Base-by-base conservation (phyloP, 2,797 vertebrate species). In the Dallia pectoralis region DNA sequence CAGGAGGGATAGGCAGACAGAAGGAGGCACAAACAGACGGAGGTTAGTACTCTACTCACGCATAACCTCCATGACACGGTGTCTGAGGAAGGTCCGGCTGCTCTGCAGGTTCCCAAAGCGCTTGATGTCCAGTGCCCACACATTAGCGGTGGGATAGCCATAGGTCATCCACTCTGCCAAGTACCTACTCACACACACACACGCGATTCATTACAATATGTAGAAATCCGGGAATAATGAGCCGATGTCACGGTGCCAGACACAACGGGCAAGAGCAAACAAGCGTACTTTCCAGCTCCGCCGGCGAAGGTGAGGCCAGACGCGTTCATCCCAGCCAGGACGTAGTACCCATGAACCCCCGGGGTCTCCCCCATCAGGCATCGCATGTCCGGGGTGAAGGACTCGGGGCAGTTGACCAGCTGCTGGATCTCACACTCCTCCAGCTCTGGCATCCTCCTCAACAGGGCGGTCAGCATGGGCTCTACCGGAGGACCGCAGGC, bases 21-120 rank as follows among this genome's bases (percentile, higher is more conserved):
- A n/a, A n/a, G n/a, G 7, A 69, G 30, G 30, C 1, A 73, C 29
- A 64, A 5, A 70, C 25, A 27, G 1, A 32, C 29, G 44, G 19
- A 69, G 19, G 33, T 36, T 18, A 11, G 12, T 27, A n/a, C 5
- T 44, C 36, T 33, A 95, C 97, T 97, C 85, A 99, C 98, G 97
- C 96, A 97, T 98, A 44, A 99, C 97, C 88, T 99, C 98, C 98
- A 99, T 99, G 62, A 99, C 97, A 1, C 98, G 91, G 87, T 99
- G 98, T 19, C 97, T 93, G 68, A 99, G 91, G 88, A 99, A 99
- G 9, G 98, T 99, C 6, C 98, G 94, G 76, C 97, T 99, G 91
- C 98, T 98, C 89, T 99, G 98, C 32, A 99, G 92, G 78, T 93
- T 93, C 0, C 97, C 97, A 30, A 99, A 99, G 69, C 97, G 96